Evolutionary conservation across 2,888 invertebrate species (phyloP).

Genomic region (Gerris lacustris): DNA sequence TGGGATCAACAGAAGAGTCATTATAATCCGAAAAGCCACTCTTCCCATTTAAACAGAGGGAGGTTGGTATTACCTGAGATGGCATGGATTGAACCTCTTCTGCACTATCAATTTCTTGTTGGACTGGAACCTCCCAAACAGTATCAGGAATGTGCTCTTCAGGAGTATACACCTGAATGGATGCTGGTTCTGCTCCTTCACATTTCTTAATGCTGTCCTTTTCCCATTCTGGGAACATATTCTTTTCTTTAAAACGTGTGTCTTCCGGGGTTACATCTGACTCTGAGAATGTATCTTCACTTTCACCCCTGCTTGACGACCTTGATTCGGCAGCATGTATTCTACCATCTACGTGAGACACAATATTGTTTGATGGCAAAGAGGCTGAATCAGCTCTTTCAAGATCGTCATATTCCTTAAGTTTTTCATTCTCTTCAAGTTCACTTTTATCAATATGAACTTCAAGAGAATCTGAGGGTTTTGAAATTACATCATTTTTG

Average conservation of each 20-base stretch:
- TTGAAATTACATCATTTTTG: slow-evolving; percentile 35
- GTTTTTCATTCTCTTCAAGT: slow-evolving; percentile 41
- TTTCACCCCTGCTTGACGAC: slow-evolving; percentile 42
- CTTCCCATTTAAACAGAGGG: not conserved
- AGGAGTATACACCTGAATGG: slow-evolving; percentile 35
- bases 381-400: slow-evolving; percentile 28
- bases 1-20: slow-evolving; percentile 11
- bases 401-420: slow-evolving; percentile 39
- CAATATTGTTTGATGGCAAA: not conserved
- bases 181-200: slow-evolving; percentile 26
- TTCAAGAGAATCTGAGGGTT: slow-evolving; percentile 40
- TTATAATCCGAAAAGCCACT: not conserved
- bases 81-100: slow-evolving; percentile 22
- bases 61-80: not conserved
- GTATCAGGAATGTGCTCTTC: slow-evolving; percentile 42
- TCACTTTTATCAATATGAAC: slow-evolving; percentile 44
- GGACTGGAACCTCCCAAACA: slow-evolving; percentile 42
- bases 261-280: slow-evolving; percentile 44
- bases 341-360: slow-evolving; percentile 11
- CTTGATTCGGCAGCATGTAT: slow-evolving; percentile 17
- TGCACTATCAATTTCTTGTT: slow-evolving; percentile 36
- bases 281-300: slow-evolving; percentile 47
- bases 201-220: slow-evolving; percentile 27
- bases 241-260: slow-evolving; percentile 36
- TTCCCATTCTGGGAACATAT: slow-evolving; percentile 26